phyloP scores from a whole-genome alignment of 2,888 invertebrate species.

The Camponotus fellah region DNA sequence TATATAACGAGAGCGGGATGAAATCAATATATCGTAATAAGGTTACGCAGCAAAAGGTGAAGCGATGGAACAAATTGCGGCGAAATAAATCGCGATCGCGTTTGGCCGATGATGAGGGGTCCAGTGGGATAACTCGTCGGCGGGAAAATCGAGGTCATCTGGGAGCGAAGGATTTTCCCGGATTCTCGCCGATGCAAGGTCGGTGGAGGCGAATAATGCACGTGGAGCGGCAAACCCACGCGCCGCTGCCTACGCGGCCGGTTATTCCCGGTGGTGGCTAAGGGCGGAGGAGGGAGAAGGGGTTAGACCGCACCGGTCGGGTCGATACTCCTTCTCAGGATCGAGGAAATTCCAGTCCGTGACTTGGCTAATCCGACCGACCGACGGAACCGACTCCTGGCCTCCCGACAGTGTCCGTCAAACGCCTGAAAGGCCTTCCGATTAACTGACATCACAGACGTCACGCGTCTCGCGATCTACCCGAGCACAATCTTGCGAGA shows the following conservation, averaged over 20 bases:
- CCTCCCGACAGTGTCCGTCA: constrained; percentile 42
- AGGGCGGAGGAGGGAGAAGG: constrained; percentile 39
- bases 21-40: constrained; percentile 25
- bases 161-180: constrained; percentile 29
- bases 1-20: neutral
- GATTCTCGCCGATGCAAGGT: constrained; percentile 5
- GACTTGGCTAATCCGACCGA: constrained; percentile 53
- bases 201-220: constrained; percentile 49
- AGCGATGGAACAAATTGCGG: constrained; percentile 14
- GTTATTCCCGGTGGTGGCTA: constrained; percentile 49
- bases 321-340: constrained; percentile 54
- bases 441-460: constrained; percentile 21
- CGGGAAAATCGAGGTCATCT: constrained; percentile 58
- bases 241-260: constrained; percentile 53
- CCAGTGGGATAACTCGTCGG: neutral
- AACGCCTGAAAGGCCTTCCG: constrained; percentile 10
- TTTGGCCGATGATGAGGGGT: neutral
- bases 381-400: constrained; percentile 42
- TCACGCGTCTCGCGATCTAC: neutral
- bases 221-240: constrained; percentile 56
- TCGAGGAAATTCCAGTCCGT: constrained; percentile 58
- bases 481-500: neutral
- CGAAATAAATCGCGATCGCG: constrained; percentile 23
- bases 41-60: neutral
- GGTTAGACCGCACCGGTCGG: constrained; percentile 46